Conservation (phyloP, 2,797 vertebrate species). For the Pagetopsis macropterus region DNA sequence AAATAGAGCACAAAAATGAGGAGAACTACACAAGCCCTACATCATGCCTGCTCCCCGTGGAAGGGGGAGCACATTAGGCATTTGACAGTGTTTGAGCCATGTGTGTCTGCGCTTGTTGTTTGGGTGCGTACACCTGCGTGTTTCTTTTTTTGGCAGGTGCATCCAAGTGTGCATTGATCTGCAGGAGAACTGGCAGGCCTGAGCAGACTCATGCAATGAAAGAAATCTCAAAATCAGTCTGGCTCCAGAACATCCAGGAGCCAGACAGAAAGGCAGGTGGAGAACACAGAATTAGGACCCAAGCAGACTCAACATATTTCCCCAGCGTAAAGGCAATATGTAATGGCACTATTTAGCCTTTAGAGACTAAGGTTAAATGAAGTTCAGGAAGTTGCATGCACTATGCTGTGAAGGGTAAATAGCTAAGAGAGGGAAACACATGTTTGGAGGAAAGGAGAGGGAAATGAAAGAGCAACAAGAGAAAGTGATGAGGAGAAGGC, state of each 20-base stretch:
- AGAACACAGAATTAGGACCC: conserved; percentile 50
- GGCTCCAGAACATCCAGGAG: conserved; percentile 30
- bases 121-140: conserved; percentile 41
- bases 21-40: conserved; percentile 52
- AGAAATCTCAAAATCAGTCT: conserved; percentile 16
- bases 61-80: conserved; percentile 59
- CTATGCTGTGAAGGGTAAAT: conserved; percentile 45
- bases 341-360: conserved; percentile 64
- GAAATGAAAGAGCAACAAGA: conserved; percentile 27
- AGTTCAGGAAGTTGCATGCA: conserved; percentile 61
- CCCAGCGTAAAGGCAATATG: conserved; percentile 35
- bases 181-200: conserved; percentile 39
- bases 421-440: conserved; percentile 28
- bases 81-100: conserved; percentile 58
- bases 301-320: conserved; percentile 50
- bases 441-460: conserved; percentile 37
- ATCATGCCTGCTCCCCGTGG: conserved; percentile 58
- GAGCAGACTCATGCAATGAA: conserved; percentile 11
- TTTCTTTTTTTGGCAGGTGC: conserved; percentile 29
- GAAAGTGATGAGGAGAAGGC: conserved; percentile 34
- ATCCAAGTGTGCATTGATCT: conserved; percentile 45
- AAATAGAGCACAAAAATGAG: conserved; percentile 66
- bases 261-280: conserved; percentile 42
- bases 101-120: conserved; percentile 57
- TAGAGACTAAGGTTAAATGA: conserved; percentile 66